Conservation (phyloP, 1,140 invertebrate species). For the Proctacanthus coquilletti region DNA sequence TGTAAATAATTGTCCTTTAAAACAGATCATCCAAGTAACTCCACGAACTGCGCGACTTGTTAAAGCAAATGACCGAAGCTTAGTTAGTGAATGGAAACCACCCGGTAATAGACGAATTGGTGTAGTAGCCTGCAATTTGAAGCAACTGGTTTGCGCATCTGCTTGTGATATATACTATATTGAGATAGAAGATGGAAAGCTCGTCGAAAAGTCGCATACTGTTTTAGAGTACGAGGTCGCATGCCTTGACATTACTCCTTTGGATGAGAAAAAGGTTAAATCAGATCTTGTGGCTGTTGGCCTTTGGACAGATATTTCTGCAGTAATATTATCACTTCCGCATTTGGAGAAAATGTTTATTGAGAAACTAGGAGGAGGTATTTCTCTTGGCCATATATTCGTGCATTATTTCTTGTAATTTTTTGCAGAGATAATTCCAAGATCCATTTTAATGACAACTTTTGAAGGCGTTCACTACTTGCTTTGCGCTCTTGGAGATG, state of each 20-base stretch:
- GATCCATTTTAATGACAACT: constrained; percentile 85
- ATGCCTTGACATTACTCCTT: constrained; percentile 84
- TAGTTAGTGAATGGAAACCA: constrained; percentile 66
- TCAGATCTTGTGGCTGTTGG: constrained; percentile 79
- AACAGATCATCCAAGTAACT: constrained; percentile 45
- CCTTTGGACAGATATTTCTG: constrained; percentile 94
- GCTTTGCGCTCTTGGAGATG: constrained; percentile 89
- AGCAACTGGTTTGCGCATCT: constrained; percentile 76
- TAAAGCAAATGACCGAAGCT: constrained; percentile 44
- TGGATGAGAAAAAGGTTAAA: constrained; percentile 43
- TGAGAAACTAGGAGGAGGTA: constrained; percentile 68
- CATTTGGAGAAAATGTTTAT: constrained; percentile 61
- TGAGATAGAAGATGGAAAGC: constrained; percentile 51
- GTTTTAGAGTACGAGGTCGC: constrained; percentile 60
- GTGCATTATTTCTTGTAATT: not conserved
- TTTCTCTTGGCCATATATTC: too few relatives aligned
- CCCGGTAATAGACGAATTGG: constrained; percentile 62
- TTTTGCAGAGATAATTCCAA: constrained; percentile 72
- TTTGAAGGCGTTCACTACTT: constrained; percentile 88
- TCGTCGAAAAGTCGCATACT: constrained; percentile 38
- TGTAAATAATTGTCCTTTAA: too few relatives aligned
- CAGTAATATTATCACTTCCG: constrained; percentile 66
- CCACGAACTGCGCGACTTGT: constrained; percentile 52
- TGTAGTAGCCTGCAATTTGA: constrained; percentile 71
- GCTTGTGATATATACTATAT: constrained; percentile 83